Percentiles rank a stretch among this genome's conserved stretches.
Evolutionary conservation across 2,888 invertebrate genomes (phyloP).

Genomic region (Dicycla oo): DNA sequence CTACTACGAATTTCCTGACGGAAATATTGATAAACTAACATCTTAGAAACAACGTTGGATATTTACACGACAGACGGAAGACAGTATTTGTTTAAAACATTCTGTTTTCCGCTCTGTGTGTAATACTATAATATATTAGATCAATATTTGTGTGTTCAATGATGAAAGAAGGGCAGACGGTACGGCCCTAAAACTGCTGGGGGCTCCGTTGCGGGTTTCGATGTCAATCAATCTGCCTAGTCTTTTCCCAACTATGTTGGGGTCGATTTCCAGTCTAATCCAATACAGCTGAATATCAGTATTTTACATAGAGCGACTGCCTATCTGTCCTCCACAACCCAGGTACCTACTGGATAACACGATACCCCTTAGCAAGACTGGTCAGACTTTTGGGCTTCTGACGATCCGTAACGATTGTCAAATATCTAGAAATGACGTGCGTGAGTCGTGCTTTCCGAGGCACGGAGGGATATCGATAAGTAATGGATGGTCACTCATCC

Average conservation of each 20-base stretch:
- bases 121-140: slow-evolving; percentile 8
- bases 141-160: slow-evolving; percentile 27
- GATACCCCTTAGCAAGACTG: neutral
- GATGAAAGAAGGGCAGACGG: neutral
- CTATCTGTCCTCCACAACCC: neutral
- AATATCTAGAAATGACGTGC: no score
- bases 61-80: slow-evolving; percentile 16
- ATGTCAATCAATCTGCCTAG: no score
- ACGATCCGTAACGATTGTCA: no score
- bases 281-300: neutral
- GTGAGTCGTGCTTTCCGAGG: no score
- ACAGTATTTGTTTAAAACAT: slow-evolving; percentile 22
- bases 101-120: slow-evolving; percentile 6
- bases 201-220: no score
- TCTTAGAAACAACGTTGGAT: neutral
- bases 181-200: neutral
- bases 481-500: no score
- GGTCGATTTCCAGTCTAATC: neutral
- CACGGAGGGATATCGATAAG: no score
- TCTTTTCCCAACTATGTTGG: no score
- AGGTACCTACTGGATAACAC: neutral
- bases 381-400: neutral
- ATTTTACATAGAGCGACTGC: neutral
- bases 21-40: slow-evolving; percentile 17
- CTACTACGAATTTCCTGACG: neutral